Conservation (phyloP, 2,113 vertebrate genomes). For the Gorsachius goisagi region DNA sequence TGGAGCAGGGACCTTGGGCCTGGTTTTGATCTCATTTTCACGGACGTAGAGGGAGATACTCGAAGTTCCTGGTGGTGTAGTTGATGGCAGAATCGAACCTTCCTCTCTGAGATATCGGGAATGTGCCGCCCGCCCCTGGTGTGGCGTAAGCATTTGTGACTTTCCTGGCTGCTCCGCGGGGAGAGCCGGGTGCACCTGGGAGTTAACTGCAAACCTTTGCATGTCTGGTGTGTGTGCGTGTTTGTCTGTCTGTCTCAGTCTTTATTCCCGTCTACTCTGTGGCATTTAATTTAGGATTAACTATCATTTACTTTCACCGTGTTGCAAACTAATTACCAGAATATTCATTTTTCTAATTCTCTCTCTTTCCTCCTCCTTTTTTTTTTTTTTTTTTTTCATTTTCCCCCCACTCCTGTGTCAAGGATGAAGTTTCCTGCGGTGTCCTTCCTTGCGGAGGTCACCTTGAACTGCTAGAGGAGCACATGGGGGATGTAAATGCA, state of each 20-base stretch:
- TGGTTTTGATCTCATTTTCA: conserved; percentile 24
- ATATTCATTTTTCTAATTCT: neutral
- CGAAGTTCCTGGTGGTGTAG: neutral
- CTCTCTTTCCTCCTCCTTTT: neutral
- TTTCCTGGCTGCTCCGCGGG: neutral
- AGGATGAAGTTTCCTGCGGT: neutral
- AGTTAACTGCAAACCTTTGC: neutral
- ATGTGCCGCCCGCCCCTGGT: neutral
- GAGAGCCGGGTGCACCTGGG: neutral
- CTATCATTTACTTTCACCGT: neutral
- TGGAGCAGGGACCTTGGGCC: neutral
- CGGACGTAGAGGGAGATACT: neutral
- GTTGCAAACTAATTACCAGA: conserved; percentile 3
- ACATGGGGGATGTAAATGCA: neutral
- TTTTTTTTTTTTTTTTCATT: no score
- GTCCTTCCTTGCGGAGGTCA: neutral
- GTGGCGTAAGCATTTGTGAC: neutral
- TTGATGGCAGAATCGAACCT: neutral
- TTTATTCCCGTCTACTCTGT: neutral
- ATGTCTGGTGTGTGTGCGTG: accelerated
- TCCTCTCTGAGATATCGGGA: neutral
- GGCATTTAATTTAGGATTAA: neutral
- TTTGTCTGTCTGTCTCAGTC: neutral
- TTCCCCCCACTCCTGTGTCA: neutral
- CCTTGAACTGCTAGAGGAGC: neutral